Conservation (phyloP, 2,888 invertebrate species). For the Sympetrum striolatum region DNA sequence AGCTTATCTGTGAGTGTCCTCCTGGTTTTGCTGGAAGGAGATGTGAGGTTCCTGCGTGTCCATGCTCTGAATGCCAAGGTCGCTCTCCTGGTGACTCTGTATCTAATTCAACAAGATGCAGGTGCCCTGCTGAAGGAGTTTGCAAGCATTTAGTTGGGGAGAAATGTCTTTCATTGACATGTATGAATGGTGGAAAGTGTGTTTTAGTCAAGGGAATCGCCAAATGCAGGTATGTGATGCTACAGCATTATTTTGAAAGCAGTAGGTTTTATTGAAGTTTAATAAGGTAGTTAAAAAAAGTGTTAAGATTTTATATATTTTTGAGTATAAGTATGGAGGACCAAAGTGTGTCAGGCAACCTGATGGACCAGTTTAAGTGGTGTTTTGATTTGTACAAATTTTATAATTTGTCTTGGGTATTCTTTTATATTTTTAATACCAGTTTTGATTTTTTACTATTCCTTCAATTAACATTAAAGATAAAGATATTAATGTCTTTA, state of each 20-base stretch:
- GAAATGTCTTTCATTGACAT: constrained; percentile 59
- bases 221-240: constrained; percentile 59
- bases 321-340: too few species aligned
- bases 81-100: constrained; percentile 51
- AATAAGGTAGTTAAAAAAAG: not conserved
- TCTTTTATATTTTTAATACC: too few species aligned
- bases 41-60: constrained; percentile 65
- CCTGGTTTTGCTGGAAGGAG: constrained; percentile 60
- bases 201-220: constrained; percentile 59
- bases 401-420: too few species aligned
- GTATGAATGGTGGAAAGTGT: constrained; percentile 66
- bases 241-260: not conserved
- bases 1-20: constrained; percentile 61
- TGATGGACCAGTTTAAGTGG: too few species aligned
- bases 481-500: too few species aligned
- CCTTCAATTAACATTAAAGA: too few species aligned
- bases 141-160: constrained; percentile 49
- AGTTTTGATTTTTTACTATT: too few species aligned
- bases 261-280: not conserved
- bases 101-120: constrained; percentile 48
- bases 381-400: too few species aligned
- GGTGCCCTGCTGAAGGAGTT: constrained; percentile 38
- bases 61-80: constrained; percentile 53
- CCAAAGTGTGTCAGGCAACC: too few species aligned
- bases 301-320: not conserved